These are phyloP conservation scores for Myxocyprinus asiaticus DNA, from an alignment of 2,113 vertebrate genomes.

Conservation along the genomic window DNA sequence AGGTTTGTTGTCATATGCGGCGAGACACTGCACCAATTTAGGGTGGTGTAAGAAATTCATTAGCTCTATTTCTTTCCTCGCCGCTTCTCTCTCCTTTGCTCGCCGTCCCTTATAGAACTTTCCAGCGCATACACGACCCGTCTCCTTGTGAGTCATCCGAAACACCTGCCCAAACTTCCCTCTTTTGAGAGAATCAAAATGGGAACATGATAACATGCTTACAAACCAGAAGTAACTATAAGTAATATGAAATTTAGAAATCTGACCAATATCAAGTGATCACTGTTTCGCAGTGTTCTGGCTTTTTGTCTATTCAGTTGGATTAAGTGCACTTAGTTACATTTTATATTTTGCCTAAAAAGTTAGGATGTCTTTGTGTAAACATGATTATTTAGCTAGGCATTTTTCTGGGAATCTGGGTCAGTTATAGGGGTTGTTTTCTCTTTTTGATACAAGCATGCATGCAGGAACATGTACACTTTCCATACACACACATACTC, in stretches of 20 bases:
- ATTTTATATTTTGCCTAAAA: too few relatives aligned
- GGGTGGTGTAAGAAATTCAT: constrained; percentile 87
- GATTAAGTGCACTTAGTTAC: too few relatives aligned
- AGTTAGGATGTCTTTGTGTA: background rate
- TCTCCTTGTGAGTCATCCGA: constrained; percentile 79
- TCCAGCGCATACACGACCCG: constrained; percentile 74
- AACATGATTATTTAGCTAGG: background rate
- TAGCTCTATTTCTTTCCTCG: constrained; percentile 79
- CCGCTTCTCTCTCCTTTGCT: constrained; percentile 73
- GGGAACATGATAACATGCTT: background rate
- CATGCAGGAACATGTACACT: background rate
- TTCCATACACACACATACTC: background rate
- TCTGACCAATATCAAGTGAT: background rate
- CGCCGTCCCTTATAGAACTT: constrained; percentile 83
- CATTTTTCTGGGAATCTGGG: background rate
- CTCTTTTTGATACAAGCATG: background rate
- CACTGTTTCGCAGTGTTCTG: too few relatives aligned
- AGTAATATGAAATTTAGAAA: background rate
- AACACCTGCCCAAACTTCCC: constrained; percentile 85
- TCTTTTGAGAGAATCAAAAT: constrained; percentile 58
- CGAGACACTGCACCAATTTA: constrained; percentile 83
- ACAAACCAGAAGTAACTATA: background rate
- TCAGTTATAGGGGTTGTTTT: background rate
- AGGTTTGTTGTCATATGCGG: constrained; percentile 75
- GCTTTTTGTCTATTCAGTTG: too few relatives aligned